Evolutionary conservation across 2,888 invertebrate genomes (phyloP).

Genomic region (Drepana falcataria): DNA sequence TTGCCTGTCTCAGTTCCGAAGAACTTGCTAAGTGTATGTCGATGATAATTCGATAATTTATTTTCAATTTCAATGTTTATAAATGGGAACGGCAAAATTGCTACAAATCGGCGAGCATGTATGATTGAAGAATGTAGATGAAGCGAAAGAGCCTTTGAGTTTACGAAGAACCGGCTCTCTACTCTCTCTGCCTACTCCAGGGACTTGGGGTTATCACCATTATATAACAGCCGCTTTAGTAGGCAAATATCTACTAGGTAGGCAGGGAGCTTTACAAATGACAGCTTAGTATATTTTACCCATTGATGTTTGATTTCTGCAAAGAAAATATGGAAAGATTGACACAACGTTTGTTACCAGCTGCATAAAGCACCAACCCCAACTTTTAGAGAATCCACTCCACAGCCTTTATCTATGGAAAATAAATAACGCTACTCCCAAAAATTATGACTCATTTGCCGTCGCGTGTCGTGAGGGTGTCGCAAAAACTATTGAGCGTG

Average conservation of each 20-base stretch:
- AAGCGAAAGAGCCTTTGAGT: too few relatives aligned
- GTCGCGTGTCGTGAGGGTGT: conserved; percentile 33
- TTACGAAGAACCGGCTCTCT: too few relatives aligned
- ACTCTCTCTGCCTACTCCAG: too few relatives aligned
- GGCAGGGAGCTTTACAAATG: too few relatives aligned
- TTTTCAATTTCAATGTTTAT: background rate
- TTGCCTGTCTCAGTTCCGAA: conserved; percentile 14
- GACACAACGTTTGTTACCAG: too few relatives aligned
- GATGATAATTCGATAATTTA: conserved; percentile 10
- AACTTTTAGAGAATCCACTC: background rate
- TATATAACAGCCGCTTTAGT: too few relatives aligned
- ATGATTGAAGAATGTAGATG: background rate
- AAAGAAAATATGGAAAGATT: too few relatives aligned
- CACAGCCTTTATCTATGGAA: background rate
- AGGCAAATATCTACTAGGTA: too few relatives aligned
- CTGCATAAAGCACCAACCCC: background rate
- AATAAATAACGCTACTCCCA: conserved; percentile 14
- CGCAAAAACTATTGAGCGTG: conserved; percentile 26
- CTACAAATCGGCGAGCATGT: too few relatives aligned
- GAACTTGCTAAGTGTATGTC: background rate
- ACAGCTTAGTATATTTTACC: too few relatives aligned
- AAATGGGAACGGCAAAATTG: conserved; percentile 5
- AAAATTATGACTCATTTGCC: conserved; percentile 20
- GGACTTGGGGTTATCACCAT: too few relatives aligned
- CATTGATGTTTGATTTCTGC: too few relatives aligned